phyloP scores from a whole-genome alignment of 2,888 invertebrate genomes.

The Eupithecia centaureata region DNA sequence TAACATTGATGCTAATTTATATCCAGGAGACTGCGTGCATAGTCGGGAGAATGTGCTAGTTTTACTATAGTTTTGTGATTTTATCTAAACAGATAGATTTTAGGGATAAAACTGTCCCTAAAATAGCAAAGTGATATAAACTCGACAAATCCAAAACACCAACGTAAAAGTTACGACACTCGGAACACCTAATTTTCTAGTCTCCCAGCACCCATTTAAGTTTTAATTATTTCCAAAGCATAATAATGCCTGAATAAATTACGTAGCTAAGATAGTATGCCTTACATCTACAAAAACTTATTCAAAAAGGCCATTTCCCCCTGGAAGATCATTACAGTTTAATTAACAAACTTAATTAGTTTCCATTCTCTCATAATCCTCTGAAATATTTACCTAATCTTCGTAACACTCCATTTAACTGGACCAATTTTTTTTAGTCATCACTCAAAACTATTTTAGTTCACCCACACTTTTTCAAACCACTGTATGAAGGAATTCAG shows the following conservation, averaged over 20 bases:
- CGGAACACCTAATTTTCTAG: background rate
- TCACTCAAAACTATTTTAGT: slow-evolving; percentile 47
- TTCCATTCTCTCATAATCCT: slow-evolving; percentile 27
- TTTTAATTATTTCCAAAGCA: background rate
- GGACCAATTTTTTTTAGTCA: slow-evolving; percentile 49
- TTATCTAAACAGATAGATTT: too few species aligned
- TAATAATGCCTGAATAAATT: background rate
- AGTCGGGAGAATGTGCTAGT: too few species aligned
- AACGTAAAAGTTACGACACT: background rate
- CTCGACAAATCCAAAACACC: background rate
- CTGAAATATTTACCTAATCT: slow-evolving; percentile 62
- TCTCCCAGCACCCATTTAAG: background rate
- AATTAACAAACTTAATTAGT: slow-evolving; percentile 29
- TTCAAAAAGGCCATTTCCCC: background rate
- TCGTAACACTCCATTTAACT: slow-evolving; percentile 51
- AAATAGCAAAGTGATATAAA: background rate
- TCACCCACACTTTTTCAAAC: slow-evolving; percentile 42
- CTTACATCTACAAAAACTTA: background rate
- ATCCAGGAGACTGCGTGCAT: too few species aligned
- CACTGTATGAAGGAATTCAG: slow-evolving; percentile 36
- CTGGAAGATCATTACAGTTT: slow-evolving; percentile 25
- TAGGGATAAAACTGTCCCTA: too few species aligned
- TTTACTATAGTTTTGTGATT: too few species aligned
- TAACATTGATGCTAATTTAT: too few species aligned
- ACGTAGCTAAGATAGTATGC: background rate